Base-by-base conservation (phyloP, 2,888 invertebrate genomes). In the Tetragnatha montana region DNA sequence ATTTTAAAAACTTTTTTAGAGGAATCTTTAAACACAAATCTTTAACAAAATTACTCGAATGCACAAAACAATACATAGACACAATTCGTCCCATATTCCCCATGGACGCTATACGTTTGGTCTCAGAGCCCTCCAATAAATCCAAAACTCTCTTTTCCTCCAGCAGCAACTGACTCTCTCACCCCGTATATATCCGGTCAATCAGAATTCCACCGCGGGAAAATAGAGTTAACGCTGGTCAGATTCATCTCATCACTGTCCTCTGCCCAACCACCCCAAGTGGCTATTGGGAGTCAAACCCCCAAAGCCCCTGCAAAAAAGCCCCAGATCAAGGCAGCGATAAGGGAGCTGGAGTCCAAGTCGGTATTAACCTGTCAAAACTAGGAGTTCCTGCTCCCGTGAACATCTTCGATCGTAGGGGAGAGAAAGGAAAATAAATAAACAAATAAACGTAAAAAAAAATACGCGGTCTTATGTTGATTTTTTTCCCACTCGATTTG, bases 311-410 rank as follows among this genome's bases (percentile, higher is more conserved):
- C n/a, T 14, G 4, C 80, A 81, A 74, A 81, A 71, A 81, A 74
- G 50, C 82, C 22, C 8, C 82, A 75, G 87, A 81, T 87, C 75
- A 79, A 78, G 19, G 21, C 35, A 35, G 35, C 68, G 88, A 88
- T 88, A 88, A 79, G 79, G 17, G 60, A 68, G 47, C 50, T 71
- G 80, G 68, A 71, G 75, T 85, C 85, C 85, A 76, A 89, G 71
- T 89, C 71, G 85, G 89, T 89, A 89, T 89, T 89, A 89, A 89
- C 85, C 89, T 84, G 89, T 89, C 89, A 89, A 89, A 89, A 89
- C 85, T 85, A 68, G 81, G 81, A 79, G 81, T 78, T 85, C 71
- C 60, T 76, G 89, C 85, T 89, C 84, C n/a, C 69, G 70, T 60
- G 81, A 84, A 84, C 85, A 85, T 85, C 89, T 89, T 85, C 89